Evolutionary conservation across 37 sponge, comb jelly and placozoan genomes (phyloP).

Genomic region (Hexactinellida sp.): DNA sequence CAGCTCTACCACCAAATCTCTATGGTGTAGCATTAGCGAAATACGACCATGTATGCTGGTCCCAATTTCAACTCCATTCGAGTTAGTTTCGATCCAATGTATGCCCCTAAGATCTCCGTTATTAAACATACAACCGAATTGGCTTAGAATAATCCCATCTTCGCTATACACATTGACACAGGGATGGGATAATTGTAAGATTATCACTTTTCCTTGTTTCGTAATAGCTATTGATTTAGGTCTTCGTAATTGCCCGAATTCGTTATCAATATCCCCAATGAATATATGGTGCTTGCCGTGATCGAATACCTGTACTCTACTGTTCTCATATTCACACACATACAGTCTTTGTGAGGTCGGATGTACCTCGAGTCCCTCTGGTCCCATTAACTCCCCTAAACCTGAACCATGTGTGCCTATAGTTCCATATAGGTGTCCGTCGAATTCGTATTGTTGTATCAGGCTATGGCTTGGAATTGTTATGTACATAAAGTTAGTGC

Average conservation of each 20-base stretch:
- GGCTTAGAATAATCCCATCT: not conserved
- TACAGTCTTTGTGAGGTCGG: not conserved
- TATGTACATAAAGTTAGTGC: not conserved
- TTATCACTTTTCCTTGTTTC: not conserved
- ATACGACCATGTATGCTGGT: not conserved
- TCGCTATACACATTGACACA: not conserved
- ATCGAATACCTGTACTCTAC: not conserved
- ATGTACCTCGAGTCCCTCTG: not conserved
- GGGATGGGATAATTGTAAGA: not conserved
- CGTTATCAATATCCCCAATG: not conserved
- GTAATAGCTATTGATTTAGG: not conserved
- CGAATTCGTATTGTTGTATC: not conserved
- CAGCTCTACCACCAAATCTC: not conserved
- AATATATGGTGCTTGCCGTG: not conserved
- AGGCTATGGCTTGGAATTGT: not conserved
- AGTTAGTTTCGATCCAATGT: not conserved
- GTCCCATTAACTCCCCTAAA: not conserved
- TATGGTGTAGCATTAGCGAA: not conserved
- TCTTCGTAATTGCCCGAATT: not conserved
- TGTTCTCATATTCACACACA: not conserved
- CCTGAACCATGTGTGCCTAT: not conserved
- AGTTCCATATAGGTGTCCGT: not conserved
- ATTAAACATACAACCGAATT: not conserved
- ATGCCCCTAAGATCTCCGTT: not conserved
- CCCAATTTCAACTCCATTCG: not conserved